These are phyloP conservation scores for Etheostoma cragini DNA, from an alignment of 2,113 vertebrate species.

Conservation along the genomic window DNA sequence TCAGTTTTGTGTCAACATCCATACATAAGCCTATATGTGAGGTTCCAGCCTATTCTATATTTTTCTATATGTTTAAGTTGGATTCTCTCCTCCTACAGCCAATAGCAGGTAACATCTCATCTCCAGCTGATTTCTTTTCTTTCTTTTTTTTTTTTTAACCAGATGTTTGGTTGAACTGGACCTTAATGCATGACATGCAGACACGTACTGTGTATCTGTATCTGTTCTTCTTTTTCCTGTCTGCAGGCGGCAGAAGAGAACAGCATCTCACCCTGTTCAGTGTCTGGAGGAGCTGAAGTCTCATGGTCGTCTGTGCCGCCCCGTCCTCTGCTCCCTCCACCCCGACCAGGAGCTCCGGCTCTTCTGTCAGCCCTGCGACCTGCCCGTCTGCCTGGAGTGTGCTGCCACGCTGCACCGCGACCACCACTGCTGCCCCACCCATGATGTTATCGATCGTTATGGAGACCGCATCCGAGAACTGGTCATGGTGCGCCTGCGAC, in stretches of 20 bases:
- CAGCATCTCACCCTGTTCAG: slow-evolving; percentile 83
- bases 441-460: slow-evolving; percentile 83
- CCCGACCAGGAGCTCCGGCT: slow-evolving; percentile 89
- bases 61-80: background rate
- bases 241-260: slow-evolving; percentile 92
- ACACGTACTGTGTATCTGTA: background rate
- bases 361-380: slow-evolving; percentile 92
- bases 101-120: background rate
- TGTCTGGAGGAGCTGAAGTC: slow-evolving; percentile 84
- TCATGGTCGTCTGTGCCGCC: slow-evolving; percentile 78
- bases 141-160: background rate
- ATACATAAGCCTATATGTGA: no score
- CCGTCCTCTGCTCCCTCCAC: slow-evolving; percentile 87
- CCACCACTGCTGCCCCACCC: slow-evolving; percentile 83
- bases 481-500: slow-evolving; percentile 80
- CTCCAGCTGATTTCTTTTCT: background rate
- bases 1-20: no score
- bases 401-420: slow-evolving; percentile 85
- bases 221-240: background rate
- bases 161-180: background rate
- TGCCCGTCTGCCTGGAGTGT: slow-evolving; percentile 88
- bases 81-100: background rate
- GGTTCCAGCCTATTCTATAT: background rate
- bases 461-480: slow-evolving; percentile 86
- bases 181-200: background rate